phyloP scores from a whole-genome alignment of 2,888 invertebrate genomes.

The Hypomecis punctinalis region DNA sequence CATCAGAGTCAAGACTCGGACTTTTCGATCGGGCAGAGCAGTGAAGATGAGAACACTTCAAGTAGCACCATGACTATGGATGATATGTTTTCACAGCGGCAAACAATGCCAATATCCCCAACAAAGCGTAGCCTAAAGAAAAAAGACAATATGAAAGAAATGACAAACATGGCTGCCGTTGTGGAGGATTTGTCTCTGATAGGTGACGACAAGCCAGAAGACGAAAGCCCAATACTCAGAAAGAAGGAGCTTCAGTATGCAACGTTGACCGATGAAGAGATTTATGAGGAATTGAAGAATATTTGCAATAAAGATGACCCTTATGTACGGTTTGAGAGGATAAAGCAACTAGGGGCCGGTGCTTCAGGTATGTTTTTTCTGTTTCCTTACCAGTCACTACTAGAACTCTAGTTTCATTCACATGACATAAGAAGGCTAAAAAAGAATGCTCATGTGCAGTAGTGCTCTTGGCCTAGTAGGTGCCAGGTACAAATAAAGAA shows the following conservation, averaged over 20 bases:
- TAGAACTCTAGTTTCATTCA: neutral
- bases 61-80: constrained; percentile 43
- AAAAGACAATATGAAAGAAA: constrained; percentile 70
- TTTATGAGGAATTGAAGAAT: constrained; percentile 90
- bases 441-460: too few relatives aligned
- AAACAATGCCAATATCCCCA: constrained; percentile 85
- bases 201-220: constrained; percentile 64
- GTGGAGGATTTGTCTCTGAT: constrained; percentile 76
- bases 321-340: constrained; percentile 90
- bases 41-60: constrained; percentile 80
- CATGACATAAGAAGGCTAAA: too few relatives aligned
- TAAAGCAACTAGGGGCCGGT: constrained; percentile 95
- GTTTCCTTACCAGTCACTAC: too few relatives aligned
- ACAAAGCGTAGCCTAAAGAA: constrained; percentile 73
- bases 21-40: constrained; percentile 80
- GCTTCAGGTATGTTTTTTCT: constrained; percentile 86
- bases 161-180: constrained; percentile 68
- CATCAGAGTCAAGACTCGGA: constrained; percentile 87
- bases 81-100: constrained; percentile 68
- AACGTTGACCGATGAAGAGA: constrained; percentile 88
- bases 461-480: too few relatives aligned
- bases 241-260: constrained; percentile 84
- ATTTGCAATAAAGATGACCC: constrained; percentile 95
- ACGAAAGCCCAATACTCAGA: constrained; percentile 86
- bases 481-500: too few relatives aligned